phyloP scores from a whole-genome alignment of 1,140 invertebrate genomes.

The Hyphantria cunea region DNA sequence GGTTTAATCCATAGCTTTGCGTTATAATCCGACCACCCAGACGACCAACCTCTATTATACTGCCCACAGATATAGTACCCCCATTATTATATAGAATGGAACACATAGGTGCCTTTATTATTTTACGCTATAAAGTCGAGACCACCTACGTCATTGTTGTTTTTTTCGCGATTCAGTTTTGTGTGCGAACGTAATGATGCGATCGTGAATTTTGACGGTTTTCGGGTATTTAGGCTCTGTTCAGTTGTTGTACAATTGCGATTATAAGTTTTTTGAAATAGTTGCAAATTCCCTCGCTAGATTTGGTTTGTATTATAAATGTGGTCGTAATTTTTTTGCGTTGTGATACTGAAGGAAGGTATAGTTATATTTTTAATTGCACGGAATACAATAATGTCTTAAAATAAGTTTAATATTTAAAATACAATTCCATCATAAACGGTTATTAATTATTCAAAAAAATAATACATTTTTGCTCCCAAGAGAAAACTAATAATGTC shows the following conservation, averaged over 20 bases:
- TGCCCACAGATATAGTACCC: conserved; percentile 68
- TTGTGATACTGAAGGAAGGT: neutral
- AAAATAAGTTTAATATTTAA: no score
- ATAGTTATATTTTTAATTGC: no score
- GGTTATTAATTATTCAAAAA: no score
- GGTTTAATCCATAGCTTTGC: conserved; percentile 68
- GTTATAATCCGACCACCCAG: conserved; percentile 75
- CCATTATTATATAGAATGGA: conserved; percentile 72
- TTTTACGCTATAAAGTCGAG: conserved; percentile 69
- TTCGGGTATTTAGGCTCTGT: conserved; percentile 39
- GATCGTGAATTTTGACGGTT: conserved; percentile 71
- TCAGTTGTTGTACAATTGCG: conserved; percentile 22
- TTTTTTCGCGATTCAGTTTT: conserved; percentile 55
- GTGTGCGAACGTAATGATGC: conserved; percentile 71
- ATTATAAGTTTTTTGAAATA: conserved; percentile 21
- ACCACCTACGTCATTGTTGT: conserved; percentile 63
- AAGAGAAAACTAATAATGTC: neutral
- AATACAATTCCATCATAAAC: no score
- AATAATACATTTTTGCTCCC: no score
- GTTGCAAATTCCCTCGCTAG: conserved; percentile 20
- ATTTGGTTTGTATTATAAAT: conserved; percentile 15
- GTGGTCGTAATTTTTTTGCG: neutral
- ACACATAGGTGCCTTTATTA: conserved; percentile 70
- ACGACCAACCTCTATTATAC: conserved; percentile 57
- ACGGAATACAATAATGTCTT: no score